Conservation (phyloP, 2,888 invertebrate genomes). For the Drosophila atroscutellata region DNA sequence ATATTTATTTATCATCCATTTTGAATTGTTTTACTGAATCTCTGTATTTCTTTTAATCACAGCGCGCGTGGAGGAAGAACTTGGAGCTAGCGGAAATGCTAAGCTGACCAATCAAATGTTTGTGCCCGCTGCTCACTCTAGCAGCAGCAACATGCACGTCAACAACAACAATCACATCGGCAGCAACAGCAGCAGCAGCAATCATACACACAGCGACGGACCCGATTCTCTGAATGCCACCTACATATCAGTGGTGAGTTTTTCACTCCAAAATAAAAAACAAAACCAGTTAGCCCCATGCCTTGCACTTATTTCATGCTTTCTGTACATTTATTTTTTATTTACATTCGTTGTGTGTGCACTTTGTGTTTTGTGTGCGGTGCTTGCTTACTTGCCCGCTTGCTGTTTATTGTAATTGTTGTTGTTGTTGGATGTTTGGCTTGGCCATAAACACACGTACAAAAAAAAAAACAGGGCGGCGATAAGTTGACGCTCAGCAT, state of each 20-base stretch:
- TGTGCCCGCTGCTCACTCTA: constrained; percentile 85
- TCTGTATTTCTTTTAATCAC: constrained; percentile 23
- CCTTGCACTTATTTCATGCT: constrained; percentile 69
- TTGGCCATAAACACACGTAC: constrained; percentile 40
- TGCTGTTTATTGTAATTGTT: constrained; percentile 47
- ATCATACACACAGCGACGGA: constrained; percentile 80
- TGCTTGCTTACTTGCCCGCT: constrained; percentile 56
- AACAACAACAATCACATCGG: constrained; percentile 60
- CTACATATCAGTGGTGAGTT: constrained; percentile 91
- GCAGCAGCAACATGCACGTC: constrained; percentile 53
- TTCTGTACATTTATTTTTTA: constrained; percentile 67
- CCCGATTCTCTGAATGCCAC: constrained; percentile 87
- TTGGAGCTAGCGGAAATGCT: constrained; percentile 84
- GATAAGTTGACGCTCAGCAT: constrained; percentile 89
- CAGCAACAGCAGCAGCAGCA: constrained; percentile 31
- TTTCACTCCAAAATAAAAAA: constrained; percentile 41
- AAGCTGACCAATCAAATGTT: constrained; percentile 88
- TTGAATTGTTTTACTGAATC: not conserved
- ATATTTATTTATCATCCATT: not conserved
- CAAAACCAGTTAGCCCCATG: constrained; percentile 64
- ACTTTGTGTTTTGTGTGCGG: constrained; percentile 62
- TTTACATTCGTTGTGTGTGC: constrained; percentile 66
- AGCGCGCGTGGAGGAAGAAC: constrained; percentile 89
- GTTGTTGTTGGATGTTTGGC: constrained; percentile 38
- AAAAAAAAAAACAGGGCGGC: constrained; percentile 86